A percentile compares a stretch with the other conserved stretches of the same genome.
Conservation (phyloP, 2,113 vertebrate species). For the Pollimyrus isidori region DNA sequence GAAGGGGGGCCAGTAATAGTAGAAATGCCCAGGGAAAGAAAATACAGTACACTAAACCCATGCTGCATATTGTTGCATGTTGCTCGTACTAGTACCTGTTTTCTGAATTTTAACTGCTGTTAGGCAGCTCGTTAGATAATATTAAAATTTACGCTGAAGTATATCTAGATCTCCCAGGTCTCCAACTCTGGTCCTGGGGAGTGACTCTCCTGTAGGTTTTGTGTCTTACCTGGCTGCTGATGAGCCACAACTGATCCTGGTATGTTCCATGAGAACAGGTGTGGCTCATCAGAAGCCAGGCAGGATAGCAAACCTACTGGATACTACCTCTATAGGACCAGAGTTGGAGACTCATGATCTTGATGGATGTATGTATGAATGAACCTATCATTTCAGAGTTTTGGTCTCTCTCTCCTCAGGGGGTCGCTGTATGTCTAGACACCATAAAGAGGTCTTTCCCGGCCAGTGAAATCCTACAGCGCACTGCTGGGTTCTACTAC, state of each 20-base stretch:
- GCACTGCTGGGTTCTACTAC: constrained; percentile 64
- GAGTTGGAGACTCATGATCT: not conserved
- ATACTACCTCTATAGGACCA: too few relatives aligned
- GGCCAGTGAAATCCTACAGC: constrained; percentile 44
- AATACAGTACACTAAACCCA: not conserved
- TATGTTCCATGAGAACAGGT: too few relatives aligned
- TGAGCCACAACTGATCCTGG: too few relatives aligned
- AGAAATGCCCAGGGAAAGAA: not conserved
- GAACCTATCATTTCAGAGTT: not conserved
- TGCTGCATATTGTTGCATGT: not conserved
- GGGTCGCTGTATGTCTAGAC: constrained; percentile 66
- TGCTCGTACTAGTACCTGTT: not conserved
- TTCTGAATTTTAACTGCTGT: not conserved
- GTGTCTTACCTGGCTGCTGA: too few relatives aligned
- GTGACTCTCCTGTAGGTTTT: too few relatives aligned
- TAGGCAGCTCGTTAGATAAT: not conserved
- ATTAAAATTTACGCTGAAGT: not conserved
- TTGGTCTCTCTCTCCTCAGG: constrained; percentile 48
- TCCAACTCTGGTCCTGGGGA: too few relatives aligned
- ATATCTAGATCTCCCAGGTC: not conserved
- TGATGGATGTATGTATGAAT: not conserved
- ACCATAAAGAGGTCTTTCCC: constrained; percentile 59
- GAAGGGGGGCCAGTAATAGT: not conserved
- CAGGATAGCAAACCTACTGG: too few relatives aligned
- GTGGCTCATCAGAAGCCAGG: too few relatives aligned